A percentile compares a stretch with the other conserved stretches of the same genome.
These are phyloP conservation scores for Cryptotermes secundus DNA, from an alignment of 1,140 invertebrate species.

Conservation along the genomic window DNA sequence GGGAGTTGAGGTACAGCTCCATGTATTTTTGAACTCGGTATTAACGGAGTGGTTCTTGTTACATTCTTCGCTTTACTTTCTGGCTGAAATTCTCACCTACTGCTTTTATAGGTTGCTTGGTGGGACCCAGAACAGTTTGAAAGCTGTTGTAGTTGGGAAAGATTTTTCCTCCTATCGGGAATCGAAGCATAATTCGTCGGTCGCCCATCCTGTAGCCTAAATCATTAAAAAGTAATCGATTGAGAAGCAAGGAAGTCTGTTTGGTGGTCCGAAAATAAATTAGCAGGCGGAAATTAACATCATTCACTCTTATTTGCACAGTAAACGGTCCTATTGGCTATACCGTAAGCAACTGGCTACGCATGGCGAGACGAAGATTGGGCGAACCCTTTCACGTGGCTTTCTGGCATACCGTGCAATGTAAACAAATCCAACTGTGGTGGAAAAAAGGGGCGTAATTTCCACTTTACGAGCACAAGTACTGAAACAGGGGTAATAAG, in stretches of 20 bases:
- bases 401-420: neutral
- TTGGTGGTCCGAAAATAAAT: neutral
- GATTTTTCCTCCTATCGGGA: too few relatives aligned
- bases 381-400: neutral
- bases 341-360: neutral
- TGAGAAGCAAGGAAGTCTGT: neutral
- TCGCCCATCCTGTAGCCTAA: too few relatives aligned
- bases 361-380: neutral
- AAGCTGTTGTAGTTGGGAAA: too few relatives aligned
- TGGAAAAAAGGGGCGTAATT: neutral
- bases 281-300: neutral
- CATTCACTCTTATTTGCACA: neutral
- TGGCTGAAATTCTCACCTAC: too few relatives aligned
- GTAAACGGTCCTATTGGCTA: neutral
- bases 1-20: too few relatives aligned
- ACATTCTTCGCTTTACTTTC: too few relatives aligned
- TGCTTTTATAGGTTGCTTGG: too few relatives aligned
- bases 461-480: neutral
- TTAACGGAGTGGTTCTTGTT: too few relatives aligned
- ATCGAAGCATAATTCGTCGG: too few relatives aligned
- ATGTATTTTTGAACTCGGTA: too few relatives aligned
- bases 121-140: too few relatives aligned
- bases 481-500: neutral
- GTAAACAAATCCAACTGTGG: neutral
- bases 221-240: too few relatives aligned